Evolutionary conservation across 1,140 invertebrate genomes (phyloP), one percentile per base, ranked within the genome.

Genomic region (Trypoxylus dichotomus): DNA sequence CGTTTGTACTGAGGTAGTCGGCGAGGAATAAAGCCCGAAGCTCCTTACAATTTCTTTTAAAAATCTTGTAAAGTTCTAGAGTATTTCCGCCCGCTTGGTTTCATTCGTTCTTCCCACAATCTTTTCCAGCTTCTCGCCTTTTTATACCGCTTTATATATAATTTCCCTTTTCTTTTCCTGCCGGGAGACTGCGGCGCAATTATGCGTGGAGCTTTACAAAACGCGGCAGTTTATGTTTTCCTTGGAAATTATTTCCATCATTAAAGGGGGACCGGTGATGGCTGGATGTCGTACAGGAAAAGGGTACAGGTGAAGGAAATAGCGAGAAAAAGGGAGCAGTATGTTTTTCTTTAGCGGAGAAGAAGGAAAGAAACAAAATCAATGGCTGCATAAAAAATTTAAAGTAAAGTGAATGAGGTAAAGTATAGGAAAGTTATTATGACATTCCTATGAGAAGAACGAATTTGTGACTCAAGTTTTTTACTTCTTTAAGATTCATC

Each of bases 11-110:
- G 24, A 68, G 47, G 47, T 29, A 68, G 60, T 68, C 60, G 63
- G 41, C 41, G 21, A 41, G 15, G 37, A 71, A 71, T 76, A 63
- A 63, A 58, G 76, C 76, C 63, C 29, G 24, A 15, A 58, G 77
- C 47, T 27, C 54, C 68, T 75, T 71, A 75, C 77, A 78, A 74
- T 78, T 78, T 75, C 47, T 73, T 71, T 78, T 78, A 71, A 78
- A 78, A 78, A 78, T 78, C 77, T 60, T 74, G 77, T 63, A 78
- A 75, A 78, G 77, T 78, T 78, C 77, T 37, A 13, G 68, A 60
- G 77, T 74, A 74, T 78, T 78, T 78, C 77, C 77, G 74, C 77
- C 60, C 73, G 73, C 77, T 78, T 78, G 77, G 77, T 75, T 78
- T 78, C 77, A 78, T 78, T 78, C 74, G 74, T 72, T 43, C 47